phyloP scores from a whole-genome alignment of 2,888 invertebrate genomes.

The Brachyopa scutellaris region DNA sequence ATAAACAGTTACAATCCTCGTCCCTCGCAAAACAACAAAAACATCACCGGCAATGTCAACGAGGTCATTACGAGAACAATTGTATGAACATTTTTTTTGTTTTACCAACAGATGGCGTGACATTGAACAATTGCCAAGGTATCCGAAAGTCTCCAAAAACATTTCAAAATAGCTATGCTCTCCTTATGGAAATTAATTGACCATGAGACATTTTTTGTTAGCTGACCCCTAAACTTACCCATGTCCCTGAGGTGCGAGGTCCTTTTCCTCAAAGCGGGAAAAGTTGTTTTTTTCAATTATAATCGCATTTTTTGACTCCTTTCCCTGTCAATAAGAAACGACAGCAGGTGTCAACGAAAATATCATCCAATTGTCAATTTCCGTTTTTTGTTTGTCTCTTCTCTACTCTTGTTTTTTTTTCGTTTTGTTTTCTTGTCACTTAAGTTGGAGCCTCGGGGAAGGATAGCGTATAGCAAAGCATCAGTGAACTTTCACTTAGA shows the following conservation, averaged over 20 bases:
- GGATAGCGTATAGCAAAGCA: slow-evolving; percentile 17
- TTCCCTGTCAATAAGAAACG: slow-evolving; percentile 6
- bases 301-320: slow-evolving; percentile 31
- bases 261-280: neutral
- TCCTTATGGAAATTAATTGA: slow-evolving; percentile 45
- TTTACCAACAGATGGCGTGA: slow-evolving; percentile 63
- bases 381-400: neutral
- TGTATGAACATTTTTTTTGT: slow-evolving; percentile 10
- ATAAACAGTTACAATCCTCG: slow-evolving; percentile 45
- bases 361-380: slow-evolving; percentile 6
- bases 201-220: slow-evolving; percentile 20
- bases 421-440: neutral
- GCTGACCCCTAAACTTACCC: neutral
- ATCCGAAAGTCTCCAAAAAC: slow-evolving; percentile 49
- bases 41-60: slow-evolving; percentile 56
- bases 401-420: neutral
- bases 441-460: slow-evolving; percentile 19
- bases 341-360: slow-evolving; percentile 34
- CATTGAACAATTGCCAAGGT: slow-evolving; percentile 55
- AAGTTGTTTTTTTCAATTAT: slow-evolving; percentile 20
- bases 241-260: neutral
- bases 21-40: slow-evolving; percentile 2
- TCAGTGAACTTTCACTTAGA: slow-evolving; percentile 10
- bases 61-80: slow-evolving; percentile 66
- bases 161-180: slow-evolving; percentile 18